Evolutionary conservation across 2,113 vertebrate species (phyloP).

Genomic region (Rhinogobius similis): DNA sequence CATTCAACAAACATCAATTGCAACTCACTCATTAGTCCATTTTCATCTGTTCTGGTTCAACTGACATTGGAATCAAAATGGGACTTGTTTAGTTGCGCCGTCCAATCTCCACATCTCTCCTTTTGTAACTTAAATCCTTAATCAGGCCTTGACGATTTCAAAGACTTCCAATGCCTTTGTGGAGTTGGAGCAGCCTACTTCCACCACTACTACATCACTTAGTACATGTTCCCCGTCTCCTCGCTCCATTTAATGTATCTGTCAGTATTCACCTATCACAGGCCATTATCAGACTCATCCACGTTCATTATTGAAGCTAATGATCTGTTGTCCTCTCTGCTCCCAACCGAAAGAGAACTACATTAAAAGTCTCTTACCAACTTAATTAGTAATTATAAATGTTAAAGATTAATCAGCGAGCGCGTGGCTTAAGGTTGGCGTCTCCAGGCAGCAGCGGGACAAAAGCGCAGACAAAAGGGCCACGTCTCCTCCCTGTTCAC

Average conservation of each 20-base stretch:
- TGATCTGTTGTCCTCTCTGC: slow-evolving; percentile 87
- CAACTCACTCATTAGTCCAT: neutral
- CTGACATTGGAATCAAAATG: neutral
- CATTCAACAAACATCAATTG: no score
- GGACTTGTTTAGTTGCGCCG: neutral
- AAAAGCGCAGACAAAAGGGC: slow-evolving; percentile 87
- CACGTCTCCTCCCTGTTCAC: slow-evolving; percentile 79
- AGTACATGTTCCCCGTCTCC: slow-evolving; percentile 51
- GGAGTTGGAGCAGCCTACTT: slow-evolving; percentile 9
- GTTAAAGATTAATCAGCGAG: slow-evolving; percentile 98
- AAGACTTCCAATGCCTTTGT: slow-evolving; percentile 19
- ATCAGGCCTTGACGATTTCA: slow-evolving; percentile 5
- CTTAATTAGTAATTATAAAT: slow-evolving; percentile 98
- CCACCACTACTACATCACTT: slow-evolving; percentile 23
- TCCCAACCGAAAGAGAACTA: slow-evolving; percentile 86
- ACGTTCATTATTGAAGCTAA: slow-evolving; percentile 85
- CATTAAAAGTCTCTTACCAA: slow-evolving; percentile 93
- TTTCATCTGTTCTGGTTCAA: neutral
- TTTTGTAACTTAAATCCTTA: neutral
- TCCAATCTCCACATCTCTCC: no score
- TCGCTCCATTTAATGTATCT: slow-evolving; percentile 78
- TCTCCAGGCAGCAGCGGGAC: slow-evolving; percentile 84
- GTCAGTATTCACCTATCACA: slow-evolving; percentile 80
- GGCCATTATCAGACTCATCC: slow-evolving; percentile 80
- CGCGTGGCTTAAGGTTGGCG: slow-evolving; percentile 90